These are phyloP conservation scores for Poecile atricapillus DNA, from an alignment of 2,113 vertebrate genomes.

Conservation along the genomic window DNA sequence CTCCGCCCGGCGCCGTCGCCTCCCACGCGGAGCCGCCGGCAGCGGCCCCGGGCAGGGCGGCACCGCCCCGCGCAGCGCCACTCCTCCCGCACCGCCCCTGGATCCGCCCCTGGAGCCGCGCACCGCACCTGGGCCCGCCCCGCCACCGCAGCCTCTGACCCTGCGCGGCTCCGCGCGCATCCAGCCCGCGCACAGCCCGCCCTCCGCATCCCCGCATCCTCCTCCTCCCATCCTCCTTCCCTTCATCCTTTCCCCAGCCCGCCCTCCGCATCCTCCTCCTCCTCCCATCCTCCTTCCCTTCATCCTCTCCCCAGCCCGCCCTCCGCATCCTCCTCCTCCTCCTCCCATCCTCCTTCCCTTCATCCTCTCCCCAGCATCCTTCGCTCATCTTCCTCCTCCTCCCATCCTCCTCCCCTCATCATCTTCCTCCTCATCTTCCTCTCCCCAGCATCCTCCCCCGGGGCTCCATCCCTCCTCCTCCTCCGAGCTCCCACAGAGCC, in stretches of 20 bases:
- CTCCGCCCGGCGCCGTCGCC: too few species aligned
- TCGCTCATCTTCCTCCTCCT: not conserved
- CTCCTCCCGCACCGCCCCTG: not conserved
- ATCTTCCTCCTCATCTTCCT: too few species aligned
- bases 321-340: not conserved
- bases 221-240: not conserved
- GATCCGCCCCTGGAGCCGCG: too few species aligned
- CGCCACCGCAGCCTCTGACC: too few species aligned
- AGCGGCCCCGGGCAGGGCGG: not conserved
- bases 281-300: not conserved
- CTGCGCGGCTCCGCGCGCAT: not conserved
- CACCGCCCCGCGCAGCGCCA: not conserved
- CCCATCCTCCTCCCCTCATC: not conserved
- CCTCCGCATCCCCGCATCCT: not conserved
- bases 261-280: not conserved
- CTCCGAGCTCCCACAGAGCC: not conserved
- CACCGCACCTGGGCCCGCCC: not conserved
- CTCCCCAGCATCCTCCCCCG: too few species aligned
- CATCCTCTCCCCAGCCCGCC: not conserved
- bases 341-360: too few species aligned
- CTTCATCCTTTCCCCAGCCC: not conserved
- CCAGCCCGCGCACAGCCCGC: not conserved
- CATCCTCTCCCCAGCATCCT: not conserved
- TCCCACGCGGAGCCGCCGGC: too few species aligned
- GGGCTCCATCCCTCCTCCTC: not conserved